Percentiles rank a stretch among this genome's conserved stretches.
Conservation (phyloP, 2,797 vertebrate genomes). For the Chelmon rostratus region DNA sequence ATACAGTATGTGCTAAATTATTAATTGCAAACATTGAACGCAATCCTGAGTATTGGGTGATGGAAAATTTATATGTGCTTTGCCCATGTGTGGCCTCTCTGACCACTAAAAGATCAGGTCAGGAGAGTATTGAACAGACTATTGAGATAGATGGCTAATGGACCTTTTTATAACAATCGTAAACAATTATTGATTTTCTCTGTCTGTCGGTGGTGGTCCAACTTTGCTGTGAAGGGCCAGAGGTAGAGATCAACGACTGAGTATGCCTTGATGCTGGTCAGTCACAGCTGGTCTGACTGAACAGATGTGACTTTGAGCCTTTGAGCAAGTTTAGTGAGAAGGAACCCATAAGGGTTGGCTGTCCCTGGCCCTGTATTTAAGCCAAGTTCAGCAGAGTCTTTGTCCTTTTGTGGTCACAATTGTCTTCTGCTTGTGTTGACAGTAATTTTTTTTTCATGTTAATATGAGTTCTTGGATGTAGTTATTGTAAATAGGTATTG, state of each 20-base stretch:
- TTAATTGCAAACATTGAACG: conserved; percentile 32
- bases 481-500: conserved; percentile 34
- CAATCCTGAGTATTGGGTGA: conserved; percentile 13
- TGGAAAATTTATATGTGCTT: conserved; percentile 44
- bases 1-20: conserved; percentile 42
- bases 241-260: conserved; percentile 15
- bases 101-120: conserved; percentile 31
- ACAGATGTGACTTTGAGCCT: conserved; percentile 15
- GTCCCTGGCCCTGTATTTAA: conserved; percentile 3
- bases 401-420: conserved; percentile 12
- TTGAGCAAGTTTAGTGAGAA: conserved; percentile 41
- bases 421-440: conserved; percentile 8
- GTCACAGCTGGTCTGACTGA: conserved; percentile 23
- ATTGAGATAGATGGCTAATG: conserved; percentile 60
- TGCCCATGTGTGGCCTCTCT: conserved; percentile 28
- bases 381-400: conserved; percentile 16
- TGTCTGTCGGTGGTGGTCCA: conserved; percentile 9
- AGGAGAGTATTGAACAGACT: conserved; percentile 25
- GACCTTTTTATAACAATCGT: conserved; percentile 57
- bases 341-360: neutral
- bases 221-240: neutral
- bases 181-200: conserved; percentile 67
- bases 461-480: conserved; percentile 18
- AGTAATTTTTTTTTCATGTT: conserved; percentile 11
- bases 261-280: conserved; percentile 19